Evolutionary conservation across 2,113 vertebrate species (phyloP), one percentile per base, ranked within the genome.

Genomic region (Pterophyllum scalare): DNA sequence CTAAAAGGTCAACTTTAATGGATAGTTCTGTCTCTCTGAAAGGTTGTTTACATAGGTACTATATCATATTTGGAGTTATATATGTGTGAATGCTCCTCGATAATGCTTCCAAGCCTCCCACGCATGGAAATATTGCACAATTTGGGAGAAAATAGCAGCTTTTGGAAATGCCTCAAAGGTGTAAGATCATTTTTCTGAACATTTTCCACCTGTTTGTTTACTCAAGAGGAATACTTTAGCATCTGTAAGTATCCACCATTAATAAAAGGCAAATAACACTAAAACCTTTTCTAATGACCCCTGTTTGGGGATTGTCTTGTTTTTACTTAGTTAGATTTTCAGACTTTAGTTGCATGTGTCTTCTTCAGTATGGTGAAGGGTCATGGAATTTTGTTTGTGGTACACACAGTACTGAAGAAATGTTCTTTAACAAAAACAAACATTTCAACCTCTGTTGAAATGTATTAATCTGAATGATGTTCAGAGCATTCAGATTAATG

Each of bases 1-100:
- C 49, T 24, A 58, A 90, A 93, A 94, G 92, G 92, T 92, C 90
- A 90, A 52, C 77, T 87, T 89, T 92, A 92, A 92, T 92, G 84
- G 88, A 85, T 58, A 35, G 26, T 74, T 85, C 46, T 40, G 72
- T 84, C 40, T 61, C 58, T 80, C 46, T 46, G 60, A 72, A 54
- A 49, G 58, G 60, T 81, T 86, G 85, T 93, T 88, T 87, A 77
- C 77, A 60, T 79, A 14, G 46, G 40, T 64, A 31, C 35, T 17
- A 26, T 38, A 75, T 24, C 56, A 22, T 78, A 64, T 83, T 87
- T 87, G 40, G 49, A 40, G n/a, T 56, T 79, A 60, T 75, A 35
- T 59, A 20, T 58, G 70, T 79, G 64, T 52, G 75, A 78, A 38
- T 77, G 57, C 52, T 57, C 15, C 52, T 38, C 57, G 26, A 77